Evolutionary conservation across 2,113 vertebrate genomes (phyloP).

Genomic region (Bambusicola thoracicus): DNA sequence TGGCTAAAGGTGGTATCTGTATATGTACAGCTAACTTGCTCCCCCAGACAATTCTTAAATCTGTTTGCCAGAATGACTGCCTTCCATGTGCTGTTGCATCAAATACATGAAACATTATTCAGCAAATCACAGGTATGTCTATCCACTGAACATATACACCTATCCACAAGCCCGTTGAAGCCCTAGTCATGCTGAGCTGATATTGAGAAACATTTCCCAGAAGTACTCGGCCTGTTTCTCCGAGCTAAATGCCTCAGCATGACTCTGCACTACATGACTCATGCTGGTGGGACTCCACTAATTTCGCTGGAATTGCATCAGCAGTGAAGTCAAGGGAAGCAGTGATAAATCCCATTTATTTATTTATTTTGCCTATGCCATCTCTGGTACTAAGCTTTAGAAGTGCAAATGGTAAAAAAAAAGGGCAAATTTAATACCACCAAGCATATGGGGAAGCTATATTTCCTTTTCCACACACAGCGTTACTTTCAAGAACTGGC

Average conservation of each 20-base stretch:
- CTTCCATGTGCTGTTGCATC: not conserved
- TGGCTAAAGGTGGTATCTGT: not conserved
- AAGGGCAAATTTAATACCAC: not conserved
- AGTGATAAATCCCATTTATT: not conserved
- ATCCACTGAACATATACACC: not conserved
- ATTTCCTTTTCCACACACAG: not conserved
- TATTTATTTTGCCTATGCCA: not conserved
- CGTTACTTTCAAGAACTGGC: not conserved
- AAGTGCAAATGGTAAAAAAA: not conserved
- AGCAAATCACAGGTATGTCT: slow-evolving; percentile 12
- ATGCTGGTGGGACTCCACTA: not conserved
- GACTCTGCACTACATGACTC: not conserved
- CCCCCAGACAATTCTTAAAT: not conserved
- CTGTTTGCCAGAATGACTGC: not conserved
- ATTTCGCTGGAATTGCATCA: slow-evolving; percentile 6
- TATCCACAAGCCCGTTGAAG: not conserved
- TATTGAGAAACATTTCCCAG: slow-evolving; percentile 21
- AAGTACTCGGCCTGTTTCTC: not conserved
- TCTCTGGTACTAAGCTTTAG: not conserved
- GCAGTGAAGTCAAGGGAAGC: slow-evolving; percentile 1
- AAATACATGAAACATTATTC: not conserved
- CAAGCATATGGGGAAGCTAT: not conserved
- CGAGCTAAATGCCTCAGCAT: not conserved
- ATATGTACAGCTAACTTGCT: not conserved
- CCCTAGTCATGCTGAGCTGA: not conserved